Evolutionary conservation across 2,113 vertebrate species (phyloP).

Genomic region (Phycodurus eques): DNA sequence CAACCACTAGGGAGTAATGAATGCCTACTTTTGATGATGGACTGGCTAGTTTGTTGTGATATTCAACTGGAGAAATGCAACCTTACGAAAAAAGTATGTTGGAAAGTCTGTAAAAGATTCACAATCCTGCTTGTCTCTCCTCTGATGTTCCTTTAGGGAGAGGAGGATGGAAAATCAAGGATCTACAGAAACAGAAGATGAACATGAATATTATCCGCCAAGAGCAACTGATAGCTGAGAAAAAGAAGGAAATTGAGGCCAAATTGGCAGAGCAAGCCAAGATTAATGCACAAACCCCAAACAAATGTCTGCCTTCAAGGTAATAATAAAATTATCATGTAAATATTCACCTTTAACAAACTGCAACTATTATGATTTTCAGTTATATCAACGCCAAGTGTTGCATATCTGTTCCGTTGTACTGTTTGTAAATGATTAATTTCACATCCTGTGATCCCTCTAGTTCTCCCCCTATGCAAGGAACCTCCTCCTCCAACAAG

Average conservation of each 20-base stretch:
- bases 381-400: not conserved
- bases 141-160: constrained; percentile 66
- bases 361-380: not conserved
- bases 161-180: constrained; percentile 80
- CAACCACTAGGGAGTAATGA: too few relatives aligned
- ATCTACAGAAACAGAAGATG: constrained; percentile 81
- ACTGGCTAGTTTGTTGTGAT: not conserved
- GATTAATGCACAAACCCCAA: constrained; percentile 61
- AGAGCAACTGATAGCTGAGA: constrained; percentile 94
- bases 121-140: not conserved
- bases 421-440: not conserved
- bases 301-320: constrained; percentile 66
- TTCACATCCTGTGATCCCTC: constrained; percentile 10
- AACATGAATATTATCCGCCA: constrained; percentile 89
- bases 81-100: not conserved
- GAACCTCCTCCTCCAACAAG: constrained; percentile 80
- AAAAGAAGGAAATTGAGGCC: constrained; percentile 93
- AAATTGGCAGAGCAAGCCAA: constrained; percentile 85
- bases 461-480: constrained; percentile 68
- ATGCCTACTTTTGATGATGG: too few relatives aligned
- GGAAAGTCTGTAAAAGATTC: not conserved
- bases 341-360: not conserved
- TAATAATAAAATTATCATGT: constrained; percentile 11
- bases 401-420: not conserved
- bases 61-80: not conserved